Base-by-base conservation (phyloP, 37 sponge, comb jelly and placozoan species). In the Eunapius fragilis region DNA sequence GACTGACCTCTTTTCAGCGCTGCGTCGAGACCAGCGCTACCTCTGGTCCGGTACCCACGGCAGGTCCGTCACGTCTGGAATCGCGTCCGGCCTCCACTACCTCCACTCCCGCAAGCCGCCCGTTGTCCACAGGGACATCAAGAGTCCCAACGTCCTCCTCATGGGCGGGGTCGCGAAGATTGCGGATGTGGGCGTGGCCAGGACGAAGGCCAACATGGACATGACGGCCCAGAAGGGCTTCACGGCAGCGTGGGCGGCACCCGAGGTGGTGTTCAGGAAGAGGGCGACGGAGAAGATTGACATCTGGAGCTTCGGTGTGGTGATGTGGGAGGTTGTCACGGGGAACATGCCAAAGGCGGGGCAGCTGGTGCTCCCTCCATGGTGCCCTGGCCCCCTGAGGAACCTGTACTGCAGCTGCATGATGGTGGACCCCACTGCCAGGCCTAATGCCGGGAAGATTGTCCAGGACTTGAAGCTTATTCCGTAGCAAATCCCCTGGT, bases 201-300 rank as follows among this genome's bases (percentile, higher is more conserved):
- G 95, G 17, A 90, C 93, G 32, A 97, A 89, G 79, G 82, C 76
- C 37, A 75, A 86, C 0, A 85, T 91, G n/a, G 91, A 94, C 73
- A 97, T 97, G 97, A 97, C 97, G 11, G 94, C 97, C 28, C 97
- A 97, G 91, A 84, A 76, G 28, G 96, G 95, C 0, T 97, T 83
- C 93, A 97, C 93, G 3, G 83, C 88, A 2, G 95, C 95, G n/a
- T 97, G 97, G 97, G 94, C 95, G 17, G 95, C 97, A 2, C 97
- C 97, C n/a, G 97, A 97, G 68, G 97, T 97, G 33, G 82, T 97
- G 30, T 94, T 90, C 58, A 69, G 97, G 0, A 89, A 71, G 69
- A 79, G 97, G 78, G 95, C 97, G 13, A 94, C 91, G 30, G 97
- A 97, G 84, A 97, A 97, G 86, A 94, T 97, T 26, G 97, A 97